phyloP scores from a whole-genome alignment of 2,797 vertebrate species.

The Cheirogaleus major region DNA sequence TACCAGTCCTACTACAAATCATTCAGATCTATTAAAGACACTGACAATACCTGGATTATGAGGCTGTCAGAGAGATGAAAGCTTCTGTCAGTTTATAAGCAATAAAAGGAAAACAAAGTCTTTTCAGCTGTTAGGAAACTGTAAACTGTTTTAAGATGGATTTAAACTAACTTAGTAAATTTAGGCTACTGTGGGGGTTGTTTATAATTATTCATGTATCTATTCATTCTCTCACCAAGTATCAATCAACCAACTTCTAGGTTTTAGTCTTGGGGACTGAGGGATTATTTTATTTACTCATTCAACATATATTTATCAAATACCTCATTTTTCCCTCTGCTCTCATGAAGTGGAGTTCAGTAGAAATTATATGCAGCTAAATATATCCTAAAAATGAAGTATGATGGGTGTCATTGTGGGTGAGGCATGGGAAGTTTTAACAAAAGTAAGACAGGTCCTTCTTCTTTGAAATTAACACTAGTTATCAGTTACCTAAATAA shows the following conservation, averaged over 20 bases:
- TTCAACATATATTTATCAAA: constrained; percentile 24
- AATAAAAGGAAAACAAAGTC: constrained; percentile 46
- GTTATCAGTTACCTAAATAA: background rate
- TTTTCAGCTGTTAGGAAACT: background rate
- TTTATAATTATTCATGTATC: background rate
- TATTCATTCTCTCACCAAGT: background rate
- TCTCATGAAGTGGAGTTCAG: background rate
- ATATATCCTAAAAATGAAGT: constrained; percentile 25
- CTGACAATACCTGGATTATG: background rate
- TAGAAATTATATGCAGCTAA: constrained; percentile 32
- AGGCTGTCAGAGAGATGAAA: background rate
- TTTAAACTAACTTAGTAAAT: background rate
- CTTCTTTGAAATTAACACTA: constrained; percentile 47
- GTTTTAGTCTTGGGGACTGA: background rate
- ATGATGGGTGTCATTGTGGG: background rate
- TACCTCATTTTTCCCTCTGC: background rate
- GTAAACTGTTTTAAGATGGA: background rate
- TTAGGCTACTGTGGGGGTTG: background rate
- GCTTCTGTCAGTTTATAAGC: background rate
- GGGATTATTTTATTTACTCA: constrained; percentile 7
- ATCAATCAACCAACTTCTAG: background rate
- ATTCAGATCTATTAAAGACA: background rate
- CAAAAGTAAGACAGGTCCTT: background rate
- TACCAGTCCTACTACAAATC: background rate
- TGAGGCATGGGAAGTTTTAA: background rate